Conservation (phyloP, 2,797 vertebrate species). For the Cirrhinus molitorella region DNA sequence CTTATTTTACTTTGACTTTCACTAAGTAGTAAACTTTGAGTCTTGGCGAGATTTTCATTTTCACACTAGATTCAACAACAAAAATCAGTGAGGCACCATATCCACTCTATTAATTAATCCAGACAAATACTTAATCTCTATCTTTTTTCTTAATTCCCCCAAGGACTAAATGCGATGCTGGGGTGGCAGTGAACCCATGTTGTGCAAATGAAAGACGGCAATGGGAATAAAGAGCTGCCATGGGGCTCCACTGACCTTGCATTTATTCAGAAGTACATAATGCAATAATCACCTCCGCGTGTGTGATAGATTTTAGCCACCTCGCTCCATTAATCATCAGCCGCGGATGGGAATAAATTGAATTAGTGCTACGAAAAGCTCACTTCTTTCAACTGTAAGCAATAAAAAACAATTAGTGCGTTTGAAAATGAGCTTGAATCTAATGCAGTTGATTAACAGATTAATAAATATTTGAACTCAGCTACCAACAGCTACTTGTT, state of each 20-base stretch:
- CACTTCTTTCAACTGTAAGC: constrained; percentile 64
- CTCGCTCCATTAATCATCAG: constrained; percentile 70
- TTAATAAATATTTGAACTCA: constrained; percentile 66
- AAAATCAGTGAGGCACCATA: not conserved
- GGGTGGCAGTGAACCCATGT: constrained; percentile 44
- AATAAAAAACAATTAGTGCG: constrained; percentile 67
- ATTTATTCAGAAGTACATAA: constrained; percentile 66
- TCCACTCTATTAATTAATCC: constrained; percentile 59
- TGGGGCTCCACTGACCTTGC: constrained; percentile 60
- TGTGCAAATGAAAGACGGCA: constrained; percentile 65
- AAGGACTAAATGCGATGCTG: constrained; percentile 39
- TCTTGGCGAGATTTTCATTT: constrained; percentile 9
- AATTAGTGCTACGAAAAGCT: constrained; percentile 64
- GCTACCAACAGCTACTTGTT: constrained; percentile 58
- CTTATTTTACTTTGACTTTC: constrained; percentile 14
- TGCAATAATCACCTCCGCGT: constrained; percentile 71
- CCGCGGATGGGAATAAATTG: constrained; percentile 65
- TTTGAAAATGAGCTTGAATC: constrained; percentile 64
- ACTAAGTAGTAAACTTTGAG: not conserved
- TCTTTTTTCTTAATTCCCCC: constrained; percentile 47
- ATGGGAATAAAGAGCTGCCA: constrained; percentile 60
- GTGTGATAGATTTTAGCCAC: constrained; percentile 68
- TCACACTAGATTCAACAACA: not conserved
- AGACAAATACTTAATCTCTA: constrained; percentile 61
- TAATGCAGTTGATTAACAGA: constrained; percentile 71